Percentiles rank a stretch among this genome's conserved stretches.
phyloP scores from a whole-genome alignment of 2,888 invertebrate genomes.

The Drosophila nigricruria region DNA sequence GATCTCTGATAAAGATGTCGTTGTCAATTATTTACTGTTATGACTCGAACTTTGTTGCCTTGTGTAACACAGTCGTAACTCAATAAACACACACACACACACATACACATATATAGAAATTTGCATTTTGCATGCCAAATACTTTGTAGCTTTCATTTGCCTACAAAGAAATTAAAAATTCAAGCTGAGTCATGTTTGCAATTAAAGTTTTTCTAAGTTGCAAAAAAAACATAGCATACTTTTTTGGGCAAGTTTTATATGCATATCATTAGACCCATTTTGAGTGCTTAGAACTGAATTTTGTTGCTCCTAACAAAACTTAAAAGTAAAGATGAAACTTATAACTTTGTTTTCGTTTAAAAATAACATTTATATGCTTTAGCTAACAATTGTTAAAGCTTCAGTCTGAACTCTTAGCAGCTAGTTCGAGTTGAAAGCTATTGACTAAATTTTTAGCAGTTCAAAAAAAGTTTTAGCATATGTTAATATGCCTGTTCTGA shows the following conservation, averaged over 20 bases:
- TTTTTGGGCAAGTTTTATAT: background rate
- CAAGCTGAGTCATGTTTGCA: conserved; percentile 14
- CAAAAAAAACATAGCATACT: background rate
- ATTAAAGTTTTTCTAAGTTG: conserved; percentile 3
- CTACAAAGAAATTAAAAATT: background rate
- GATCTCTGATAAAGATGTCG: conserved; percentile 26
- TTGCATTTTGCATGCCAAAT: conserved; percentile 45
- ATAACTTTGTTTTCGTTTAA: background rate
- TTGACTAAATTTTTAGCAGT: background rate
- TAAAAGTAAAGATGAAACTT: background rate
- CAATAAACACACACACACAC: conserved; percentile 9
- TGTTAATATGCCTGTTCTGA: no score
- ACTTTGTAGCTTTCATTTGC: conserved; percentile 14
- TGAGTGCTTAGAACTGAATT: background rate
- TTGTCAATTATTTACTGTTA: conserved; percentile 64
- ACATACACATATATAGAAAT: conserved; percentile 17
- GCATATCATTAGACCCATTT: background rate
- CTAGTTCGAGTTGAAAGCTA: background rate
- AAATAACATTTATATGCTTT: no score
- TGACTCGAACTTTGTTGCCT: conserved; percentile 62
- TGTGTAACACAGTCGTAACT: conserved; percentile 32
- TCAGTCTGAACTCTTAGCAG: background rate
- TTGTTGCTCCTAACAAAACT: no score
- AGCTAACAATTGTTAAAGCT: background rate
- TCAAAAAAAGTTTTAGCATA: no score